phyloP scores from a whole-genome alignment of 2,888 invertebrate genomes.

The Hoplodrina blanda region DNA sequence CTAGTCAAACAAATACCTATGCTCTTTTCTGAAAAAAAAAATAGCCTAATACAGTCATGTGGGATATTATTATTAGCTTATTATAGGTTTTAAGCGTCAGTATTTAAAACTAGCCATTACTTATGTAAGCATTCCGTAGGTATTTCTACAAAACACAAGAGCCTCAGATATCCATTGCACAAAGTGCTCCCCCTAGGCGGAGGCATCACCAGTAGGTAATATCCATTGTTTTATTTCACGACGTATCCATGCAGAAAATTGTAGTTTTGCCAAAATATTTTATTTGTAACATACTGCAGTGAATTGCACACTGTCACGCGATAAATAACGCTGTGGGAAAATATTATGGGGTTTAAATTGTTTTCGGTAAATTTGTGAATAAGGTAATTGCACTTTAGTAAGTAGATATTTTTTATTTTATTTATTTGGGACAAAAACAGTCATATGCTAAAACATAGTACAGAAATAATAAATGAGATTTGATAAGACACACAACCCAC shows the following conservation, averaged over 20 bases:
- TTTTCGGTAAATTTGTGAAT: conserved; percentile 2
- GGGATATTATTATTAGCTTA: no score
- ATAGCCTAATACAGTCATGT: no score
- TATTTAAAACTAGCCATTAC: background rate
- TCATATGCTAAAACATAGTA: no score
- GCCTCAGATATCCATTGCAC: conserved; percentile 5
- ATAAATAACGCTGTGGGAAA: conserved; percentile 21
- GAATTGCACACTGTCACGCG: conserved; percentile 45
- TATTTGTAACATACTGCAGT: conserved; percentile 37
- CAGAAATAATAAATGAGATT: no score
- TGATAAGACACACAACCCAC: no score
- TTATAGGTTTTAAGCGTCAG: background rate
- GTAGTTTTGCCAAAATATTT: conserved; percentile 40
- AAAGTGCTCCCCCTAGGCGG: conserved; percentile 11
- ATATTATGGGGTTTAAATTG: conserved; percentile 11
- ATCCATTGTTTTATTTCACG: conserved; percentile 33
- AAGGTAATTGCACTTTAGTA: conserved; percentile 8
- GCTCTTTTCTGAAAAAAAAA: no score
- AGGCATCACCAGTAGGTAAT: conserved; percentile 9
- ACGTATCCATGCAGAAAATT: conserved; percentile 41
- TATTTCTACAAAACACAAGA: background rate
- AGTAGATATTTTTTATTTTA: no score
- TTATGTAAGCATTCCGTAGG: background rate
- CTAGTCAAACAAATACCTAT: no score
- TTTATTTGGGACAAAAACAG: no score